Conservation (phyloP, 2,113 vertebrate genomes). For the Telmatochromis sp. region DNA sequence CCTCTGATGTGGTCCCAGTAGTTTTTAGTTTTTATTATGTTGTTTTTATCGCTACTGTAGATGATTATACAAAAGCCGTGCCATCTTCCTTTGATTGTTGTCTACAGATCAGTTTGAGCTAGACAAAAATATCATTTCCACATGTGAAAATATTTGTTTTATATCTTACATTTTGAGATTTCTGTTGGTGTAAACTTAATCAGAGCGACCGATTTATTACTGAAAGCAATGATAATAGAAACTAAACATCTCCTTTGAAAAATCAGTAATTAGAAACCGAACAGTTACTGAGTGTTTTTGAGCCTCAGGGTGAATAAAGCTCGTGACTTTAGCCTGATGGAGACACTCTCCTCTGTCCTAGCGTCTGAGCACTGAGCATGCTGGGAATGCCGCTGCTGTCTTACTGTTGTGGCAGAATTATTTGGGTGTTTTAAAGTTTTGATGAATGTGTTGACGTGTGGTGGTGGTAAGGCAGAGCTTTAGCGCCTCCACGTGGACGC, state of each 20-base stretch:
- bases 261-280: not conserved
- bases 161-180: not conserved
- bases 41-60: not conserved
- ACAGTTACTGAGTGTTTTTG: not conserved
- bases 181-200: not conserved
- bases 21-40: not conserved
- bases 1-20: not conserved
- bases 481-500: conserved; percentile 30
- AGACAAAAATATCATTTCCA: not conserved
- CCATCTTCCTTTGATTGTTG: not conserved
- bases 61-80: not conserved
- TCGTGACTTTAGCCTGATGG: not conserved
- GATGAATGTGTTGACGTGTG: not conserved
- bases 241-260: not conserved
- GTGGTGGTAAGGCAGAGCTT: not conserved
- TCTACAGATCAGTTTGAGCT: not conserved
- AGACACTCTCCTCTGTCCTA: not conserved
- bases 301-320: not conserved
- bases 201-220: not conserved
- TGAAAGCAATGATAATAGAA: not conserved
- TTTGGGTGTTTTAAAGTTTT: not conserved
- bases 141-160: not conserved
- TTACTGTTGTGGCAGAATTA: not conserved
- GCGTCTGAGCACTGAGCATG: not conserved
- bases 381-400: not conserved